Percentiles rank a stretch among this genome's conserved stretches.
Evolutionary conservation across 2,888 invertebrate genomes (phyloP).

Genomic region (Mactromeris polynyma): DNA sequence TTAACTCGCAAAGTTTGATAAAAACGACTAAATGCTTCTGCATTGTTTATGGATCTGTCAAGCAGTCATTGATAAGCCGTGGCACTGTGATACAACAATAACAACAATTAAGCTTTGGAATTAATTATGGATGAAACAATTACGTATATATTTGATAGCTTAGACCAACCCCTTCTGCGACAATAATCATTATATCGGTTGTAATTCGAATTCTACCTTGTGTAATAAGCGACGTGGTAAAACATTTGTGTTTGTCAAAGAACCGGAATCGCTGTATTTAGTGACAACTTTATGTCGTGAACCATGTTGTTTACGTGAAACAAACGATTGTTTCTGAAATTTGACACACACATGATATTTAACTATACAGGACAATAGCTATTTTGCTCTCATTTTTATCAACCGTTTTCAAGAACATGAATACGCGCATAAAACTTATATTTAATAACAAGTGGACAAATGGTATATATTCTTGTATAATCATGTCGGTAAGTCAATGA

Average conservation of each 20-base stretch:
- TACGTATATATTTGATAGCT: not conserved
- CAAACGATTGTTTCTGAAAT: not conserved
- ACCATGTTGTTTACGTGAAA: not conserved
- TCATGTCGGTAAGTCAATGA: too few species aligned
- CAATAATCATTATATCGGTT: not conserved
- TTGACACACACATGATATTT: too few species aligned
- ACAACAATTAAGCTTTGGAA: not conserved
- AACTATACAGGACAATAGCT: too few species aligned
- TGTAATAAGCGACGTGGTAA: not conserved
- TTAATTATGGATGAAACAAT: not conserved
- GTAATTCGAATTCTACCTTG: not conserved
- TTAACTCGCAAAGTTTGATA: not conserved
- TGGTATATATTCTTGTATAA: too few species aligned
- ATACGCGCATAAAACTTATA: too few species aligned
- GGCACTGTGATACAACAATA: not conserved
- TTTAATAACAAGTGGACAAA: too few species aligned
- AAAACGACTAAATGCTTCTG: not conserved
- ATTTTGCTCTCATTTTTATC: too few species aligned
- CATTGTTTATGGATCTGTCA: not conserved
- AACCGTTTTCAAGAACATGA: too few species aligned
- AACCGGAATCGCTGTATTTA: conserved; percentile 8
- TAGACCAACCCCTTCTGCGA: not conserved
- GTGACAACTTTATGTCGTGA: not conserved
- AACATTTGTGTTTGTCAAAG: not conserved
- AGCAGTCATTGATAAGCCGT: not conserved